A percentile compares a stretch with the other conserved stretches of the same genome.
These are phyloP conservation scores for Chionomys nivalis DNA, from an alignment of 2,113 vertebrate species.

Conservation along the genomic window DNA sequence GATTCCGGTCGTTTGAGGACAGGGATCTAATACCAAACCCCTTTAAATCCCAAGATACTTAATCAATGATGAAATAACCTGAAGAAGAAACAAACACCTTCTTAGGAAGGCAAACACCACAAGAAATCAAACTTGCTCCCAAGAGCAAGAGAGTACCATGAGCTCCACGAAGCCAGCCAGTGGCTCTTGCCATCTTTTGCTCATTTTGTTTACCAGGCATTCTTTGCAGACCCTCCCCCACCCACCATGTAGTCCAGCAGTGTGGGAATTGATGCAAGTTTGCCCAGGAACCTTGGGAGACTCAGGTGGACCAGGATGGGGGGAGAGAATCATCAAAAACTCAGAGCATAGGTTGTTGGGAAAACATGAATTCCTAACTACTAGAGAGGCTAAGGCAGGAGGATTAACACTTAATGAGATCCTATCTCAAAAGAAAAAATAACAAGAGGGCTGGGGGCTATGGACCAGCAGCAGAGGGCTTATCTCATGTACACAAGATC, in stretches of 20 bases:
- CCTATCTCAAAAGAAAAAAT: not conserved
- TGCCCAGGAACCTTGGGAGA: not conserved
- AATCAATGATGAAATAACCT: not conserved
- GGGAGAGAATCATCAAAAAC: not conserved
- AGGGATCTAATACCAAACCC: not conserved
- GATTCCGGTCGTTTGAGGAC: not conserved
- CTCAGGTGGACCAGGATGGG: not conserved
- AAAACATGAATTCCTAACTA: not conserved
- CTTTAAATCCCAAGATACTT: not conserved
- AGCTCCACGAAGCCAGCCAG: not conserved
- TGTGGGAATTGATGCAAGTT: not conserved
- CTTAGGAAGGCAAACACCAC: not conserved
- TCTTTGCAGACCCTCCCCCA: not conserved
- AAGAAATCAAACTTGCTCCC: not conserved
- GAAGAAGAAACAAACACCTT: not conserved
- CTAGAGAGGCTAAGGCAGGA: not conserved
- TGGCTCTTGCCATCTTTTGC: not conserved
- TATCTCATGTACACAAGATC: not conserved
- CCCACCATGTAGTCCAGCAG: not conserved
- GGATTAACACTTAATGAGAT: not conserved
- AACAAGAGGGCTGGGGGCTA: not conserved
- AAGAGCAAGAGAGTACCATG: not conserved
- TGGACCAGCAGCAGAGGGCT: not conserved
- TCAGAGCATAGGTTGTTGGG: not conserved
- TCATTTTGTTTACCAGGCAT: not conserved